Evolutionary conservation across 2,888 invertebrate genomes (phyloP).

Genomic region (Noctua comes): DNA sequence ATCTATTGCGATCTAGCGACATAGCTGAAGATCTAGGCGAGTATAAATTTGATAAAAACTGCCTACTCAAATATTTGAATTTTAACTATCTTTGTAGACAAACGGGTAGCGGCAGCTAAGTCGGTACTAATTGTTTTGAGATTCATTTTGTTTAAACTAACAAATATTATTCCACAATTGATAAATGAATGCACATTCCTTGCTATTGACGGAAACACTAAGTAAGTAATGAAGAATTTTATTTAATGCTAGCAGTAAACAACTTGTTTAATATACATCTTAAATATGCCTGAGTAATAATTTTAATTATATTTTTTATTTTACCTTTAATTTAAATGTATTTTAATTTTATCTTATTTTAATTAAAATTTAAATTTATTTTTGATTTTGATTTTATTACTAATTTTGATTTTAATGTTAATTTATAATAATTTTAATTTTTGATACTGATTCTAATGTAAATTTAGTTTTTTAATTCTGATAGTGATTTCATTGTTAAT

Average conservation of each 20-base stretch:
- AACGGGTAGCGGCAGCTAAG: background rate
- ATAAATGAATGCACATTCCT: too few relatives aligned
- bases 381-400: too few relatives aligned
- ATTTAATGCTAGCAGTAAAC: background rate
- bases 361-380: too few relatives aligned
- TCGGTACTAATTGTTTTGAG: background rate
- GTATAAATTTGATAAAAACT: slow-evolving; percentile 27
- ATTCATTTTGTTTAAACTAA: background rate
- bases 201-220: background rate
- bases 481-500: too few relatives aligned
- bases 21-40: slow-evolving; percentile 3
- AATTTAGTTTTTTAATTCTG: too few relatives aligned
- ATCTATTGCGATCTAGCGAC: slow-evolving; percentile 32
- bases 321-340: too few relatives aligned
- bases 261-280: background rate
- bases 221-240: background rate
- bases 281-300: background rate
- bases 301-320: too few relatives aligned
- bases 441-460: too few relatives aligned
- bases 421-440: too few relatives aligned
- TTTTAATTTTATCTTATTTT: too few relatives aligned
- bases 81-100: background rate
- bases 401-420: too few relatives aligned
- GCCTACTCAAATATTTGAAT: background rate
- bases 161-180: too few relatives aligned